Evolutionary conservation across 2,797 vertebrate genomes (phyloP).

Genomic region (Myripristis murdjan): DNA sequence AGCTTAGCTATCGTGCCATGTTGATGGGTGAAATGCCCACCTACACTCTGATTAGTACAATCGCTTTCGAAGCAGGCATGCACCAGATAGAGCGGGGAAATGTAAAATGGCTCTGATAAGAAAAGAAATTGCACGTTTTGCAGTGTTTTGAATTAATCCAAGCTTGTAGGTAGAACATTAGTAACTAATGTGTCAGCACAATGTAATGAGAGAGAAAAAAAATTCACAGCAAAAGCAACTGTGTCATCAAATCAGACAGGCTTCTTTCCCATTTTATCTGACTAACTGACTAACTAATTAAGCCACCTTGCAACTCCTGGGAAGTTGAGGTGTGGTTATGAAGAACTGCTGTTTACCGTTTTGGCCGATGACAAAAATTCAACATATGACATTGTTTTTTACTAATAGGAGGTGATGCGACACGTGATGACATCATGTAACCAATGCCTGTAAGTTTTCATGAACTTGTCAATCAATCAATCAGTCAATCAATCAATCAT

Average conservation of each 20-base stretch:
- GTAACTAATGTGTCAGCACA: neutral
- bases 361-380: too few relatives aligned
- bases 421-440: too few relatives aligned
- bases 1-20: neutral
- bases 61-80: neutral
- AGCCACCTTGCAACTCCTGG: neutral
- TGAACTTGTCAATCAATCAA: too few relatives aligned
- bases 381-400: too few relatives aligned
- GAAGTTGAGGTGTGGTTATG: neutral
- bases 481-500: too few relatives aligned
- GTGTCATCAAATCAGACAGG: neutral
- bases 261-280: neutral
- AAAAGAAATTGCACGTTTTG: neutral
- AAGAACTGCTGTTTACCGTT: neutral
- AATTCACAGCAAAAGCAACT: too few relatives aligned
- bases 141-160: neutral
- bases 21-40: slow-evolving; percentile 2
- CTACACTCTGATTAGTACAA: neutral
- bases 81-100: neutral
- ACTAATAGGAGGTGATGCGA: too few relatives aligned
- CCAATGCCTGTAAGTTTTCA: too few relatives aligned
- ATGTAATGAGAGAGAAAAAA: neutral
- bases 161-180: neutral
- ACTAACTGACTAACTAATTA: neutral
- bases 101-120: neutral